Evolutionary conservation across 1,140 invertebrate species (phyloP).

Genomic region (Druon quercuslanigerum): DNA sequence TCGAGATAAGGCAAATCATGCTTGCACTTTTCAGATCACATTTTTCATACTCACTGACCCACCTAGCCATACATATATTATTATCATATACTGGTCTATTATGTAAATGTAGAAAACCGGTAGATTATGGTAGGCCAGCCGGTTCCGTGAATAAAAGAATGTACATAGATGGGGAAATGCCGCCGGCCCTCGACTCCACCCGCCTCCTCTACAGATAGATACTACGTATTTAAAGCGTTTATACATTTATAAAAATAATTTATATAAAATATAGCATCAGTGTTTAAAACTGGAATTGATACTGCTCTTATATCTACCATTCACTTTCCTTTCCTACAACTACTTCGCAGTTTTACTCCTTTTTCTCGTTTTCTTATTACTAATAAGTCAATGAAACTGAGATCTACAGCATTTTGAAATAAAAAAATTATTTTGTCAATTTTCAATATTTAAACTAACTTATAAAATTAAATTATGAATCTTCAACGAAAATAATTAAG

Average conservation of each 20-base stretch:
- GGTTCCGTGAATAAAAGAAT: slow-evolving; percentile 73
- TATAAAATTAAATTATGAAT: too few species aligned
- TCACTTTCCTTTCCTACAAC: slow-evolving; percentile 1
- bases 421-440: too few species aligned
- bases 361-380: too few species aligned
- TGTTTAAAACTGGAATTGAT: slow-evolving; percentile 71
- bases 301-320: slow-evolving; percentile 34
- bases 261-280: slow-evolving; percentile 77
- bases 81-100: slow-evolving; percentile 75
- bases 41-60: slow-evolving; percentile 75
- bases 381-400: too few species aligned
- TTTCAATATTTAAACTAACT: too few species aligned
- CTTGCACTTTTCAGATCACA: slow-evolving; percentile 59
- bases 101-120: slow-evolving; percentile 63
- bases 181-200: slow-evolving; percentile 73
- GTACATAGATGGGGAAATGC: slow-evolving; percentile 75
- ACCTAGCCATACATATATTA: slow-evolving; percentile 74
- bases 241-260: slow-evolving; percentile 77
- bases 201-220: slow-evolving; percentile 75
- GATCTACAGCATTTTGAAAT: too few species aligned
- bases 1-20: slow-evolving; percentile 51
- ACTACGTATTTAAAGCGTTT: slow-evolving; percentile 53
- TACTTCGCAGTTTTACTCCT: neutral
- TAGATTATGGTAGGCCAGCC: too few species aligned
- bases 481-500: too few species aligned